Evolutionary conservation across 2,797 vertebrate genomes (phyloP), one percentile per base, ranked within the genome.

Genomic region (Otolemur crassicaudatus): DNA sequence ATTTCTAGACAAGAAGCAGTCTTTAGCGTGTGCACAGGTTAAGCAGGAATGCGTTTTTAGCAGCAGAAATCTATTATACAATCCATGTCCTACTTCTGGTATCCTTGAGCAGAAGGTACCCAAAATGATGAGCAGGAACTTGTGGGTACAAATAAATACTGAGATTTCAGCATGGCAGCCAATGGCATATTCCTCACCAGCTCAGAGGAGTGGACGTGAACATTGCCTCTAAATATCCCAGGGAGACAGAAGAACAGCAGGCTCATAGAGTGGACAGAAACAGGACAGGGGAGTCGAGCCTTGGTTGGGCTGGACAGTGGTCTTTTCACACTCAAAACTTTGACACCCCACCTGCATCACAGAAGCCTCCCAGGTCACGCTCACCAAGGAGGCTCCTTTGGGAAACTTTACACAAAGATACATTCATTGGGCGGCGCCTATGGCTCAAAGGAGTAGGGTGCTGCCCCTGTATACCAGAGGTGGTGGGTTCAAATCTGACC

Each of bases 241-340:
- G 14, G 12, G 8, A 63, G 4, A 31, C 7, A 2, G 2, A 27
- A 20, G n/a, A 16, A 14, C 0, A 0, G 0, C 1, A 27, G n/a
- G 13, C 3, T 60, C 19, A 1, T 7, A 1, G 2, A 7, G 14
- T 12, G 46, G 27, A 46, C 91, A 43, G n/a, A 53, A 12, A 5
- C 7, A 14, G 3, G 5, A 10, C 5, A 23, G n/a, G 46, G n/a
- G 31, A 29, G 1, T 0, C 1, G 29, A 27, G 29, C 4, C 23
- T 19, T 0, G 0, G 22, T 46, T 0, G 0, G 10, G 27, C 16
- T 3, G 49, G 56, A 31, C 60, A n/a, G 19, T 34, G 23, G 12
- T 61, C 22, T 4, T 14, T 0, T 9, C 4, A 22, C 56, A 6
- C 43, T 37, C 2, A 49, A 46, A 61, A 14, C 13, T 2, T 10